Base-by-base conservation (phyloP, 2,888 invertebrate genomes). In the Cenopis cana region DNA sequence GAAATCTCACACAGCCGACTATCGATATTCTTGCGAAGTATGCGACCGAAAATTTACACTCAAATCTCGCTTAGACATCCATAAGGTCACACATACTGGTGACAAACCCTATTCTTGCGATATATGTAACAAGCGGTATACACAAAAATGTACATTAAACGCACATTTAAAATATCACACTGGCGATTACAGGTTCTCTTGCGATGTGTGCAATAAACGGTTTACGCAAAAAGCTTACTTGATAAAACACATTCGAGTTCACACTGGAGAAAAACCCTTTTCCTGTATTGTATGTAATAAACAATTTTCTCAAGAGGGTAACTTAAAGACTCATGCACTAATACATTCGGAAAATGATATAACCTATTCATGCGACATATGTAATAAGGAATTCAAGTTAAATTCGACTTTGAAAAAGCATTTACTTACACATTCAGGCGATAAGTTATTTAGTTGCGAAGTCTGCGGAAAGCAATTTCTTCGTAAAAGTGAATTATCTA, bases 81-180 rank as follows among this genome's bases (percentile, higher is more conserved):
- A 60, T 46, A 60, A 46, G 46, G 60, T 60, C 60, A 60, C 60
- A n/a, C 60, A 60, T 11, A 60, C 60, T n/a, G 60, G 60, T n/a
- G 60, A 60, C n/a, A 60, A 60, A 17, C 60, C 46, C 6, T 60
- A 38, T 6, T n/a, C 24, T 17, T 60, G 60, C 10, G 60, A 60
- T 29, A n/a, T 60, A n/a, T 60, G 60, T 11, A 60, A 46, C 11
- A 46, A 46, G 11, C 60, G 60, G 11, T 60, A 60, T 29, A 60
- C 60, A 17, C 60, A 60, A 46, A 60, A 60, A 38, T 60, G 60
- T 46, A 60, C 60, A 0, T 60, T 60, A 49, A 60, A 60, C 29
- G 60, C 60, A 2, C 60, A 60, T 29, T 60, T 60, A 17, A 60
- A 60, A 29, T 60, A 60, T 29, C 60, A 60, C 17, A 60, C 60